Percentiles rank a stretch among this genome's conserved stretches.
Evolutionary conservation across 2,113 vertebrate genomes (phyloP).

Genomic region (Ginglymostoma cirratum): DNA sequence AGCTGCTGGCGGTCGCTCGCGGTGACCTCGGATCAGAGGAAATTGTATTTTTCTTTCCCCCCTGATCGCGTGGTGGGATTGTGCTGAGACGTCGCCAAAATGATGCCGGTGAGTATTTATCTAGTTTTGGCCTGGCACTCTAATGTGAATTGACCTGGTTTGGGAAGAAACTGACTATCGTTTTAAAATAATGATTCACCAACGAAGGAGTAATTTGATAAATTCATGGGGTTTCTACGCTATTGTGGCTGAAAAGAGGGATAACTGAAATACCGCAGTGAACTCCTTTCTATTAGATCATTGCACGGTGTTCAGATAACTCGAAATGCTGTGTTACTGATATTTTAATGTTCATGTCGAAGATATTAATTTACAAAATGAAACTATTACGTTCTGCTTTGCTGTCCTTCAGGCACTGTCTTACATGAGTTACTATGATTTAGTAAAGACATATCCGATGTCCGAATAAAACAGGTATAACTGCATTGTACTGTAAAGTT

Average conservation of each 20-base stretch:
- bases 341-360: background rate
- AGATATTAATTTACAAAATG: background rate
- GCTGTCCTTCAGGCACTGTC: background rate
- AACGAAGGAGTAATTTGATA: too few species aligned
- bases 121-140: background rate
- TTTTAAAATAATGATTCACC: too few species aligned
- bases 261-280: slow-evolving; percentile 1
- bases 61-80: background rate
- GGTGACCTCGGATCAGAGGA: background rate
- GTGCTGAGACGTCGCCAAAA: background rate
- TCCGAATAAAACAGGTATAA: background rate
- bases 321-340: background rate
- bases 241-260: background rate
- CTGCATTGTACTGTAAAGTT: background rate
- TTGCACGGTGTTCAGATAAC: background rate
- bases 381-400: background rate
- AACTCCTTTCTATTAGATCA: background rate
- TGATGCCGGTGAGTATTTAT: slow-evolving; percentile 34
- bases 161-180: too few species aligned
- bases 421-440: background rate
- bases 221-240: background rate
- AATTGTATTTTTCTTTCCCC: background rate
- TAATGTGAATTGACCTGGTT: background rate
- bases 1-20: background rate
- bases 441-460: background rate